phyloP scores from a whole-genome alignment of 2,888 invertebrate genomes.

The Galerucella nymphaeae region DNA sequence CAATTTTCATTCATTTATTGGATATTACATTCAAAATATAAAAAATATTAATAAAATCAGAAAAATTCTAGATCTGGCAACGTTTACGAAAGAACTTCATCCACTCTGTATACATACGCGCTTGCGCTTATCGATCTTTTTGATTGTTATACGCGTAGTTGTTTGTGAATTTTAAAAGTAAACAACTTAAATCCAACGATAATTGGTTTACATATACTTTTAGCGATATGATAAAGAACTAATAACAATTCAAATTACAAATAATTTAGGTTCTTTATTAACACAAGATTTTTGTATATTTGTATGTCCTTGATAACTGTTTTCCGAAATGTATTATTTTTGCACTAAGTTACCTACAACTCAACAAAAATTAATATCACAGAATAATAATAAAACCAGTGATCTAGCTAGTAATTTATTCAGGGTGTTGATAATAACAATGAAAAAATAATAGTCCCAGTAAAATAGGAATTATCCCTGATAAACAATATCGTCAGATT shows the following conservation, averaged over 20 bases:
- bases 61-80: not conserved
- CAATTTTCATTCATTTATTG: no score
- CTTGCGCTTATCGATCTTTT: not conserved
- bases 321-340: not conserved
- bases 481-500: no score
- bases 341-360: no score
- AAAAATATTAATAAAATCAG: not conserved
- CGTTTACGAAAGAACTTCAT: no score
- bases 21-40: not conserved
- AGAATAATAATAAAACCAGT: no score
- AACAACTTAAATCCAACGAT: slow-evolving; percentile 29
- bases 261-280: slow-evolving; percentile 17
- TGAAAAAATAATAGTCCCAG: no score
- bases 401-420: no score
- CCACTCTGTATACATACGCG: not conserved
- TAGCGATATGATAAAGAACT: slow-evolving; percentile 25
- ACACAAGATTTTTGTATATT: not conserved
- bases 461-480: no score
- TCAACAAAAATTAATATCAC: no score
- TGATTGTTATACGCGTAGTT: not conserved
- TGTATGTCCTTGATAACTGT: not conserved
- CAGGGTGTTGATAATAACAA: no score
- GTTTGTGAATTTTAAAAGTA: slow-evolving; percentile 34
- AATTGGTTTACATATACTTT: slow-evolving; percentile 30
- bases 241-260: slow-evolving; percentile 33